These are phyloP conservation scores for Sebastes oblongus DNA, from an alignment of 2,797 vertebrate genomes.

Conservation along the genomic window DNA sequence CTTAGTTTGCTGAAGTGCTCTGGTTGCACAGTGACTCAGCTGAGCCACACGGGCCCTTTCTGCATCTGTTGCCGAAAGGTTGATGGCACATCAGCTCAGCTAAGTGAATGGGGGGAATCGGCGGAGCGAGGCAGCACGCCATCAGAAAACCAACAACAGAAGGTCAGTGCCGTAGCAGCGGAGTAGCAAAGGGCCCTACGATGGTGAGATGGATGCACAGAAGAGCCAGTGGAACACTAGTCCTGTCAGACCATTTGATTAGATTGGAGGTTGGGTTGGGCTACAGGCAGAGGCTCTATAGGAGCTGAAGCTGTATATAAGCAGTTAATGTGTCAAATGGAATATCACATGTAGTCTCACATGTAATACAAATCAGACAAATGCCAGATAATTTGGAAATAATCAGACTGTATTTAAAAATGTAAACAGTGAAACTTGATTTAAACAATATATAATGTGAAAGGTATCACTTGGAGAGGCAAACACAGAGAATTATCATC, in stretches of 20 bases:
- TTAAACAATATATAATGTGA: background rate
- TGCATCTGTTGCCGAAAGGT: background rate
- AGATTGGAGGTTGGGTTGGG: background rate
- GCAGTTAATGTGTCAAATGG: background rate
- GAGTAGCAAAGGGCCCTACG: background rate
- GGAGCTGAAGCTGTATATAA: background rate
- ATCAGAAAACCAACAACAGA: constrained; percentile 13
- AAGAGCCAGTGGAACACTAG: background rate
- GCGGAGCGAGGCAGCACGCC: background rate
- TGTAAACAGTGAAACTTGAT: no score
- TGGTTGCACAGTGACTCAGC: background rate
- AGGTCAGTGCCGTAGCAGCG: constrained; percentile 1
- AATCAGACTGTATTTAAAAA: background rate
- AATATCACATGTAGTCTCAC: background rate
- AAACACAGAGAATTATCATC: background rate
- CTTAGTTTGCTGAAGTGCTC: background rate
- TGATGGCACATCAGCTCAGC: background rate
- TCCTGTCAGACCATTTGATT: background rate
- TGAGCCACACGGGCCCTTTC: background rate
- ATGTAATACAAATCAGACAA: background rate
- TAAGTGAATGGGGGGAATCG: background rate
- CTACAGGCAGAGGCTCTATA: background rate
- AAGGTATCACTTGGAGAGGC: background rate
- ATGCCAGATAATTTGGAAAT: background rate
- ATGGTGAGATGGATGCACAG: background rate